Conservation (phyloP, 2,888 invertebrate species). For the Nomada fabriciana region DNA sequence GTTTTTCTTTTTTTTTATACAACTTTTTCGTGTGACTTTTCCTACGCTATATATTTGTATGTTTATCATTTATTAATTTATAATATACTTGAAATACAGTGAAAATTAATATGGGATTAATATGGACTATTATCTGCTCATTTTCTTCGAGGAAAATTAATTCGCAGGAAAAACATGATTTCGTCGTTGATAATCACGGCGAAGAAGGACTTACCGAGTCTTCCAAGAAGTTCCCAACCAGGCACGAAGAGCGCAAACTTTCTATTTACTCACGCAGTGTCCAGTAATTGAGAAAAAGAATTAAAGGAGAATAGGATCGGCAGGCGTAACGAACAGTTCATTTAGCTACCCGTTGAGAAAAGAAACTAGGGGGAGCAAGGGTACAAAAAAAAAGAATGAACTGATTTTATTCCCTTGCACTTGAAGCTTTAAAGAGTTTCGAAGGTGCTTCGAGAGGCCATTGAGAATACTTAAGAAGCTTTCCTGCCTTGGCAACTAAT, state of each 20-base stretch:
- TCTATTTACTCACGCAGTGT: slow-evolving; percentile 40
- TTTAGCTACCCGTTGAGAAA: slow-evolving; percentile 37
- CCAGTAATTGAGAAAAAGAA: slow-evolving; percentile 48
- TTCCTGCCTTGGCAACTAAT: slow-evolving; percentile 48
- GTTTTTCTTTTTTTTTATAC: too few relatives aligned
- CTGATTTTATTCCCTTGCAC: slow-evolving; percentile 48
- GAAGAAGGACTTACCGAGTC: not conserved
- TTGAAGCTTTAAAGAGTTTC: slow-evolving; percentile 54
- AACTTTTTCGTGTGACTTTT: too few relatives aligned
- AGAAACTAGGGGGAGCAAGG: not conserved
- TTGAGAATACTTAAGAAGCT: slow-evolving; percentile 60
- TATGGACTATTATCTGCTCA: not conserved
- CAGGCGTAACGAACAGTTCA: slow-evolving; percentile 46
- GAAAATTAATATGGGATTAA: too few relatives aligned
- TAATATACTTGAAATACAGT: too few relatives aligned
- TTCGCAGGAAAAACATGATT: not conserved
- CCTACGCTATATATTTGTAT: too few relatives aligned
- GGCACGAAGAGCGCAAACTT: not conserved
- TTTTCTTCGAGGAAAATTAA: not conserved
- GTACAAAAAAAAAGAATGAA: not conserved
- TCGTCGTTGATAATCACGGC: slow-evolving; percentile 8
- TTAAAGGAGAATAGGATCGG: slow-evolving; percentile 33
- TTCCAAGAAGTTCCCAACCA: slow-evolving; percentile 8
- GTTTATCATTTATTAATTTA: too few relatives aligned
- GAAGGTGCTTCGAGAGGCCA: slow-evolving; percentile 57